phyloP scores from a whole-genome alignment of 2,888 invertebrate species.

The Tupiocoris notatus region DNA sequence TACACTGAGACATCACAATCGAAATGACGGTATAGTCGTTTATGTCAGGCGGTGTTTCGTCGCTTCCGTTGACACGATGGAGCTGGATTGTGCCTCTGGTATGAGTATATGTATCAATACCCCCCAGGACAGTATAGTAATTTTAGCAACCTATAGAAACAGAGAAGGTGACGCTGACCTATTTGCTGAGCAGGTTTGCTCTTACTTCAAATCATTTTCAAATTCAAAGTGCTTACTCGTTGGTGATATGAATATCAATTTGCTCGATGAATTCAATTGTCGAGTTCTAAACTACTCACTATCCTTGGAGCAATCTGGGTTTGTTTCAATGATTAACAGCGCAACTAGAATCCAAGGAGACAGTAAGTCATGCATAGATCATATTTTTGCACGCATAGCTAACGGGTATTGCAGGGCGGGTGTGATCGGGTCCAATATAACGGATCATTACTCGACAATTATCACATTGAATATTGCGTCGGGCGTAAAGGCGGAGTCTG shows the following conservation, averaged over 20 bases:
- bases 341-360: slow-evolving; percentile 14
- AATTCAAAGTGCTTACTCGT: slow-evolving; percentile 8
- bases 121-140: slow-evolving; percentile 1
- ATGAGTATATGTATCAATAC: slow-evolving; percentile 2
- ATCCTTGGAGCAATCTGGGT: slow-evolving; percentile 7
- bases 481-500: neutral
- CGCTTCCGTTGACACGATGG: slow-evolving; percentile 2
- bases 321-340: neutral
- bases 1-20: slow-evolving; percentile 10
- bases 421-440: neutral
- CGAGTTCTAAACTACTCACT: slow-evolving; percentile 6
- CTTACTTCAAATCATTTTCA: slow-evolving; percentile 21
- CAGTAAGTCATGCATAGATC: neutral
- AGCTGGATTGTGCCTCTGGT: neutral
- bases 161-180: slow-evolving; percentile 16
- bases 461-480: neutral
- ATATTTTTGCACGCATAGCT: neutral
- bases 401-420: neutral
- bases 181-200: slow-evolving; percentile 13
- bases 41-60: slow-evolving; percentile 17
- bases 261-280: neutral
- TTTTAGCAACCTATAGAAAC: slow-evolving; percentile 3
- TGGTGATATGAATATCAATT: slow-evolving; percentile 13
- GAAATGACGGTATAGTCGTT: slow-evolving; percentile 9
- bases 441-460: neutral